Percentiles rank a stretch among this genome's conserved stretches.
phyloP scores from a whole-genome alignment of 2,113 vertebrate species.

The Urocitellus parryii region DNA sequence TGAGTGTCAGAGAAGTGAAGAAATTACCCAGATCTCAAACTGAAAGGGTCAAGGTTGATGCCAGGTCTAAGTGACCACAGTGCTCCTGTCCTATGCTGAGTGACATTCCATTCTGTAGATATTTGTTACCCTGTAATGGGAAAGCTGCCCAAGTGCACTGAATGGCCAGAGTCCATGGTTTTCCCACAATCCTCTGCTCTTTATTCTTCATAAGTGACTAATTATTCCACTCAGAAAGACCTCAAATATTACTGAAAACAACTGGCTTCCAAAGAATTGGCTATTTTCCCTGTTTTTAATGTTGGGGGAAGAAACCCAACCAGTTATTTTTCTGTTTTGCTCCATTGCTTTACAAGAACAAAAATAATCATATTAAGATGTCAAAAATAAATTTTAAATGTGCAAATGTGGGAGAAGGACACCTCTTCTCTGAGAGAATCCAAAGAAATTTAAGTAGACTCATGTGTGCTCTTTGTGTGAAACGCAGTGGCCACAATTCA shows the following conservation, averaged over 20 bases:
- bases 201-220: slow-evolving; percentile 65
- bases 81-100: fast-evolving
- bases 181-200: slow-evolving; percentile 56
- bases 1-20: background rate
- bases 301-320: slow-evolving; percentile 40
- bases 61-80: background rate
- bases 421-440: slow-evolving; percentile 54
- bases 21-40: background rate
- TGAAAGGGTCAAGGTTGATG: background rate
- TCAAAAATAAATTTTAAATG: slow-evolving; percentile 71
- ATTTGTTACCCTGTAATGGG: background rate
- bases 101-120: slow-evolving; percentile 2
- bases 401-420: slow-evolving; percentile 56
- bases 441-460: slow-evolving; percentile 55
- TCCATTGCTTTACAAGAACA: slow-evolving; percentile 64
- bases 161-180: background rate
- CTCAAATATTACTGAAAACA: slow-evolving; percentile 72
- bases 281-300: slow-evolving; percentile 66
- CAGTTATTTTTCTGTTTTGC: slow-evolving; percentile 58
- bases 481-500: slow-evolving; percentile 48
- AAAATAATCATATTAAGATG: slow-evolving; percentile 72
- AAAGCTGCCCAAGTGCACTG: background rate
- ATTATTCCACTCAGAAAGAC: slow-evolving; percentile 70
- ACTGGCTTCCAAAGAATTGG: slow-evolving; percentile 69
- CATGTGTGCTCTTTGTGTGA: slow-evolving; percentile 40